phyloP scores from a whole-genome alignment of 2,113 vertebrate genomes.

The Edolisoma coerulescens region DNA sequence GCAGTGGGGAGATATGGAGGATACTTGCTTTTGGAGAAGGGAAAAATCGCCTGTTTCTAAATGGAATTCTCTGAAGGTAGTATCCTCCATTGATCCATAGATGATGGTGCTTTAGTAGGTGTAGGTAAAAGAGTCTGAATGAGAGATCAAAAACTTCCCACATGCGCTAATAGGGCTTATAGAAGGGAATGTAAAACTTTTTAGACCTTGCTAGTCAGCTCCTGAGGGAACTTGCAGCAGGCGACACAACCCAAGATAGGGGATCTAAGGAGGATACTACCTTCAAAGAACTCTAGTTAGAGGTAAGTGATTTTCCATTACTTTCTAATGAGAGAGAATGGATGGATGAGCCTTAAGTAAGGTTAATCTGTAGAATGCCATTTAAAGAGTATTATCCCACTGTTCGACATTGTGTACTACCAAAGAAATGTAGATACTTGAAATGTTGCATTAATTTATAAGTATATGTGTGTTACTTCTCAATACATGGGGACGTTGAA shows the following conservation, averaged over 20 bases:
- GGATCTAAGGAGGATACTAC: constrained; percentile 80
- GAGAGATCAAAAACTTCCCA: constrained; percentile 47
- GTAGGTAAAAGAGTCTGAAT: constrained; percentile 24
- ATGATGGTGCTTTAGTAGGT: constrained; percentile 12
- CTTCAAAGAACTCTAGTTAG: constrained; percentile 78
- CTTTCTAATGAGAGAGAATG: constrained; percentile 39
- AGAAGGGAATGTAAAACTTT: constrained; percentile 71
- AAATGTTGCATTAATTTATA: not conserved
- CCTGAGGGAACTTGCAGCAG: constrained; percentile 73
- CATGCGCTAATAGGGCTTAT: constrained; percentile 79
- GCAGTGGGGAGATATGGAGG: constrained; percentile 65
- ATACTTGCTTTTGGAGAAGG: constrained; percentile 74
- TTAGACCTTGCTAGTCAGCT: constrained; percentile 72
- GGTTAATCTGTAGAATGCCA: constrained; percentile 9
- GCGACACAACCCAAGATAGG: constrained; percentile 79
- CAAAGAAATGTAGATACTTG: not conserved
- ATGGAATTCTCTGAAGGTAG: constrained; percentile 72
- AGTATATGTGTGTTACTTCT: not conserved
- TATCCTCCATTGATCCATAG: constrained; percentile 63
- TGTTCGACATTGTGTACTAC: constrained; percentile 64
- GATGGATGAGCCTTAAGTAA: not conserved
- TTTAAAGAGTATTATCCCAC: constrained; percentile 57
- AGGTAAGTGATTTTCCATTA: constrained; percentile 77
- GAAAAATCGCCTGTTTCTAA: constrained; percentile 68
- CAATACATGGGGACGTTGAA: not conserved